phyloP scores from a whole-genome alignment of 2,113 vertebrate species.

The Danio rerio region GRCz12tu NC_133184.1:12796501-12797000 shows the following conservation, averaged over 20 bases:
- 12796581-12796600: neutral
- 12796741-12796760: conserved; percentile 94
- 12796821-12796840: neutral
- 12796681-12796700: conserved; percentile 92
- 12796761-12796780: conserved; percentile 91
- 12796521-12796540: conserved; percentile 85
- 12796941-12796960: neutral
- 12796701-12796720: conserved; percentile 94
- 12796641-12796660: conserved; percentile 79
- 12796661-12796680: conserved; percentile 95
- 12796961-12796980: neutral
- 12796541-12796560: conserved; percentile 75
- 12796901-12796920: neutral
- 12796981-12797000: neutral
- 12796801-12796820: neutral
- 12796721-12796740: conserved; percentile 90
- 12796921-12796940: neutral
- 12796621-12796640: neutral
- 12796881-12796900: neutral
- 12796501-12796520: conserved; percentile 84
- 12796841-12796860: neutral
- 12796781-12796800: conserved; percentile 75
- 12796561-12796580: neutral
- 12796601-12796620: fast-evolving
- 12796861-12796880: neutral